Evolutionary conservation across 64 coral and sea anemone species (phyloP), one percentile per base, ranked within the genome.

Genomic region (Pocillopora verrucosa): DNA sequence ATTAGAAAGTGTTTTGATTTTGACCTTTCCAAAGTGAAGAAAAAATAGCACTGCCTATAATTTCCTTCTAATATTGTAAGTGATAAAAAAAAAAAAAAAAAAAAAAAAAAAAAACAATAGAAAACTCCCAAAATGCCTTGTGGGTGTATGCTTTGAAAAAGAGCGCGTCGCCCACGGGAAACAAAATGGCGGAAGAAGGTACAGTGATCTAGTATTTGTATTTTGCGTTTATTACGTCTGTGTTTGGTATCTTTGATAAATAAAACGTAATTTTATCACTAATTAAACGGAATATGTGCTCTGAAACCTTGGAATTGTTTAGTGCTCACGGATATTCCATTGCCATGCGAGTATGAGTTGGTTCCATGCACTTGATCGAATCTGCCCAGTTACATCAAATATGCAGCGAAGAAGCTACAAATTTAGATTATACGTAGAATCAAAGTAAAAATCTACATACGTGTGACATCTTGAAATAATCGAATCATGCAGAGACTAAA

Each of bases 111-210:
- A 72, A 26, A 13, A 0, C 3, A n/a, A 56, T 0, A 62, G 17
- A 64, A 13, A 6, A 56, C 25, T 56, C 80, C 81, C 81, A 84
- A 38, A 37, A 70, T 84, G 81, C 81, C 19, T 19, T n/a, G 13
- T 37, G 81, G 63, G 22, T 26, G 19, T 70, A 38, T 56, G 14
- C 81, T 84, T 84, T 84, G 81, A 84, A 84, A 84, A 84, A 84
- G 81, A 84, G 81, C 81, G 81, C 81, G 81, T 84, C 81, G 81
- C 37, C 36, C 36, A 13, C 16, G 15, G 20, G 70, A 84, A 69
- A 84, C 81, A 84, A 84, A 68, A 84, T 84, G 81, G 81, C 81
- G 81, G 81, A 84, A 65, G 81, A 84, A 84, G 81, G 81, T 84
- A 84, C 10, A 37, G 36, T 65, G 38, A 38, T 38, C 30, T 36